Evolutionary conservation across 2,888 invertebrate species (phyloP), one percentile per base, ranked within the genome.

Genomic region (Apodemia duryi): DNA sequence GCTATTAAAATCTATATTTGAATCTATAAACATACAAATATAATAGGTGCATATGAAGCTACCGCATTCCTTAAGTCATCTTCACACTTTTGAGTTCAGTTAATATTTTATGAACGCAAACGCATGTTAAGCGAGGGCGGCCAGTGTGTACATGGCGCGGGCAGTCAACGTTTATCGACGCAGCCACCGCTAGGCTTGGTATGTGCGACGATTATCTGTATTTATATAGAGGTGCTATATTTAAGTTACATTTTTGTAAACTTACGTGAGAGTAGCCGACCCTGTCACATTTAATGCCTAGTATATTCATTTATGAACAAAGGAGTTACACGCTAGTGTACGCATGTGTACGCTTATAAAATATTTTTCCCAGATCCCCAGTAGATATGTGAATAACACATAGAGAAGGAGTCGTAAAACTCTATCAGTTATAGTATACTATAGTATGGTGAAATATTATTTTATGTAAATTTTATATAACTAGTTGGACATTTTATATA

Each of bases 121-220:
- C 74, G 74, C 74, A 75, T 70, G 49, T 69, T 68, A 67, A 66
- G 71, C 69, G 71, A 74, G 73, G 70, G 73, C 71, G 74, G 43
- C 43, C 43, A 43, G 43, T 43, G 74, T 67, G 72, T 73, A 73
- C 72, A 70, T 74, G 78, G 76, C 76, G 80, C 78, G 75, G 72
- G 76, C 74, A 77, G 75, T 74, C 76, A 72, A 77, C 81, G 79
- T 80, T 83, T 85, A 85, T 86, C 83, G 84, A 82, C 79, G 81
- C 78, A 77, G 79, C 73, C 78, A 72, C 76, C 75, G 73, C 77
- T 72, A 74, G 78, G 77, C 77, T 75, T 71, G 73, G 77, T 79
- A 77, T 80, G 78, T 79, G 75, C 77, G 75, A 75, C 83, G 84
- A 81, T 87, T 82, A 83, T 82, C 75, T 68, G 72, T 77, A 83